A percentile compares a stretch with the other conserved stretches of the same genome.
These are phyloP conservation scores for Agelaius phoeniceus DNA, from an alignment of 2,113 vertebrate species.

Conservation along the genomic window DNA sequence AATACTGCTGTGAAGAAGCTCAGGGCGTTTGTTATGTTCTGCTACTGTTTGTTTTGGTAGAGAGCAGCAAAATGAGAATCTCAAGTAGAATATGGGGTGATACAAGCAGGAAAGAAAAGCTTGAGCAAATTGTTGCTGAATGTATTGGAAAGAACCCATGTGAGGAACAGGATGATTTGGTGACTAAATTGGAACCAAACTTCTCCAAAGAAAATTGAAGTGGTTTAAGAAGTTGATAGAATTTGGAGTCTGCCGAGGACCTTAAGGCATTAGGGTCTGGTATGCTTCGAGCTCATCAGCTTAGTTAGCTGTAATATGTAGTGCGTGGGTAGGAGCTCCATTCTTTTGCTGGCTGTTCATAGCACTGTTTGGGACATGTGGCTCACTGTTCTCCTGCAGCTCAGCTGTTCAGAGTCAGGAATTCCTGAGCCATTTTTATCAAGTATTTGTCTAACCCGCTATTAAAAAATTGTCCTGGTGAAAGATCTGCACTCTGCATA, in stretches of 20 bases:
- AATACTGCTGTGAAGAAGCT: background rate
- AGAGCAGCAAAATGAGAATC: background rate
- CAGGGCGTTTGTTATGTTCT: background rate
- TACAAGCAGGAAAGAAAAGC: background rate
- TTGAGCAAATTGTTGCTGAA: background rate
- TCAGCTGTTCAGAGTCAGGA: background rate
- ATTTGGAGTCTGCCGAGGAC: background rate
- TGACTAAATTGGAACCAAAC: background rate
- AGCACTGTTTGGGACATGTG: background rate
- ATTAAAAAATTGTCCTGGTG: background rate
- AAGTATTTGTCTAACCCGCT: background rate
- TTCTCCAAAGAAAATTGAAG: background rate
- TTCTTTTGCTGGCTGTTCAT: background rate
- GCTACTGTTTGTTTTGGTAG: background rate
- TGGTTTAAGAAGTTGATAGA: background rate
- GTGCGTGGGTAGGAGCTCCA: background rate
- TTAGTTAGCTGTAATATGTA: background rate
- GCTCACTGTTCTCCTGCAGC: background rate
- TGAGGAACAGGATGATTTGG: background rate
- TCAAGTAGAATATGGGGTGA: background rate
- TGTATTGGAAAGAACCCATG: background rate
- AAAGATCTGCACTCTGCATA: background rate
- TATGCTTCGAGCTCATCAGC: background rate
- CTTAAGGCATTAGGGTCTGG: background rate
- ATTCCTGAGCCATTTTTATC: background rate